Percentiles rank a stretch among this genome's conserved stretches.
Evolutionary conservation across 2,888 invertebrate species (phyloP).

Genomic region (Chrysomela aeneicollis): DNA sequence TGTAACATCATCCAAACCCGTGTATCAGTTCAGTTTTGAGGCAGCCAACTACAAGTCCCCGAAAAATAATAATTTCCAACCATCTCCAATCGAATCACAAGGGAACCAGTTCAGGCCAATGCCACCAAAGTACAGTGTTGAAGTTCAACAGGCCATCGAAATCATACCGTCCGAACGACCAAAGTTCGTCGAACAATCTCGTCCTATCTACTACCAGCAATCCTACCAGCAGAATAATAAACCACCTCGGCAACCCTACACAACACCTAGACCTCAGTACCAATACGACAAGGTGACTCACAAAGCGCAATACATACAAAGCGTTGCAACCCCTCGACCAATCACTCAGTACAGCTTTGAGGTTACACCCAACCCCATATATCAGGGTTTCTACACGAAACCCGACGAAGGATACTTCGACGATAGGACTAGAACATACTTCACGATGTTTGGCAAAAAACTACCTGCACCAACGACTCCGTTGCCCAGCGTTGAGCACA

Average conservation of each 20-base stretch:
- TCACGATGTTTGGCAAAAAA: slow-evolving; percentile 78
- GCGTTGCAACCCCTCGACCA: slow-evolving; percentile 48
- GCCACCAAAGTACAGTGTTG: slow-evolving; percentile 55
- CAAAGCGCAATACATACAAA: slow-evolving; percentile 49
- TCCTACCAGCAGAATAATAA: slow-evolving; percentile 50
- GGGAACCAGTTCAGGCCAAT: slow-evolving; percentile 52
- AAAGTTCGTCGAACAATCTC: slow-evolving; percentile 23
- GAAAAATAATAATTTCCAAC: slow-evolving; percentile 42
- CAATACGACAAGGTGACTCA: slow-evolving; percentile 60
- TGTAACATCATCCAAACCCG: slow-evolving; percentile 62
- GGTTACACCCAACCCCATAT: slow-evolving; percentile 63
- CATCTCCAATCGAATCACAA: slow-evolving; percentile 46
- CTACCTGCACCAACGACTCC: slow-evolving; percentile 64
- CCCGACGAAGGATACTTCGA: slow-evolving; percentile 75
- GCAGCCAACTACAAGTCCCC: slow-evolving; percentile 61
- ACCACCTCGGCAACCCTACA: slow-evolving; percentile 65
- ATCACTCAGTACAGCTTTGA: slow-evolving; percentile 53
- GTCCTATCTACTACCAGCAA: slow-evolving; percentile 44
- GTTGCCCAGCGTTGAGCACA: slow-evolving; percentile 41
- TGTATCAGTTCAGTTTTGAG: slow-evolving; percentile 79
- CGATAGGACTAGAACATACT: slow-evolving; percentile 78
- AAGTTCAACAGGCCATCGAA: slow-evolving; percentile 59
- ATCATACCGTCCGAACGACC: slow-evolving; percentile 52
- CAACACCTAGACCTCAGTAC: slow-evolving; percentile 60
- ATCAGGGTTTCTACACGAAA: slow-evolving; percentile 71